These are phyloP conservation scores for Torymus texanus DNA, from an alignment of 2,888 invertebrate genomes.

Conservation along the genomic window DNA sequence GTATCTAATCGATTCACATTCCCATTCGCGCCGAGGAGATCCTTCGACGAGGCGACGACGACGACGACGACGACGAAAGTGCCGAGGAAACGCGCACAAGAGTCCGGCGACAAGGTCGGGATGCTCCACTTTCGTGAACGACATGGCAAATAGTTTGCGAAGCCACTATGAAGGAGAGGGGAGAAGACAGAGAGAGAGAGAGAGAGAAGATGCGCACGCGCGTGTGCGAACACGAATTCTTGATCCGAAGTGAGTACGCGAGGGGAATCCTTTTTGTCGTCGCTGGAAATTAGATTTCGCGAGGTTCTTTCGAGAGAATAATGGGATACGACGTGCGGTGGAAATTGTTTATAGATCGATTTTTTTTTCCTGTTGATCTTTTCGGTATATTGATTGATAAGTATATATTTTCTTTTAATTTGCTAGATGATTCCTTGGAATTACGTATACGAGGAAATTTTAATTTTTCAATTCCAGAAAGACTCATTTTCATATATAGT, in stretches of 20 bases:
- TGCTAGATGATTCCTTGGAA: too few relatives aligned
- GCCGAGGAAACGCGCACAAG: constrained; percentile 22
- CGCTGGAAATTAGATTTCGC: too few relatives aligned
- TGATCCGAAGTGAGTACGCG: background rate
- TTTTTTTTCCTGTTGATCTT: too few relatives aligned
- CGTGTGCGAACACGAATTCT: constrained; percentile 1
- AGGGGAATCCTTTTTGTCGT: too few relatives aligned
- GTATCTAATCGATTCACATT: constrained; percentile 22
- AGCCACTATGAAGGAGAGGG: background rate
- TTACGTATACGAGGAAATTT: too few relatives aligned
- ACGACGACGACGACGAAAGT: constrained; percentile 11
- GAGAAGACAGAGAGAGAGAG: background rate
- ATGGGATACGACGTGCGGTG: too few relatives aligned
- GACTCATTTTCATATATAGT: too few relatives aligned
- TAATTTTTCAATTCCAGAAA: too few relatives aligned
- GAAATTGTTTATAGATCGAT: too few relatives aligned
- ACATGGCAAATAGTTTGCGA: constrained; percentile 42
- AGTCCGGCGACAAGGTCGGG: constrained; percentile 33
- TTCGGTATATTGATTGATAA: too few relatives aligned
- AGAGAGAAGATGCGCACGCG: background rate
- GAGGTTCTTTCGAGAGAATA: too few relatives aligned
- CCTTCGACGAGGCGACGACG: background rate
- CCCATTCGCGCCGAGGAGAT: background rate
- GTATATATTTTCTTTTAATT: too few relatives aligned
- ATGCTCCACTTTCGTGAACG: constrained; percentile 49